Evolutionary conservation across 2,888 invertebrate genomes (phyloP), one percentile per base, ranked within the genome.

Genomic region (Diadegma fenestrale): DNA sequence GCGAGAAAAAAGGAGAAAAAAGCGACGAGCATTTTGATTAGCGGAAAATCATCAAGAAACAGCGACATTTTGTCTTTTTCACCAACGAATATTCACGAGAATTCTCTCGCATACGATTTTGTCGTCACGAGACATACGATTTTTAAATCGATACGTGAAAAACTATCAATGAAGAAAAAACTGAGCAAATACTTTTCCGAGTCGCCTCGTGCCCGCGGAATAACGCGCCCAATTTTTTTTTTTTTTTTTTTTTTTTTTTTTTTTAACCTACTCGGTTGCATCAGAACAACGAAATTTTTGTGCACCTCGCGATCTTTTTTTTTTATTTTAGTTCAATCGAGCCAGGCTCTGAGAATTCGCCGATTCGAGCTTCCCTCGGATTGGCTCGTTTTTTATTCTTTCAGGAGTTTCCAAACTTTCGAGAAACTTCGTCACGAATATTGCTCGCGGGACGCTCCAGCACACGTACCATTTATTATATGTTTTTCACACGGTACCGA

Each of bases 401-500:
- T 19, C 8, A 63, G 22, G 19, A 26, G 61, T 14, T 58, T 1
- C 14, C 26, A 58, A 14, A 58, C 14, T 26, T 14, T 14, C 14
- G 12, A 26, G 5, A 51, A 58, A 51, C 2, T 19, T 33, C n/a
- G 43, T 17, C 54, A 72, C 10, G 17, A 30, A 71, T 54, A 71
- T 71, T 66, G 43, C 19, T 43, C 54, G 45, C 54, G 45, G 58
- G 69, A 58, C 75, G 58, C 61, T 88, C 84, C 73, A 85, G 41
- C 71, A 26, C 6, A 58, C 54, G 84, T 88, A 88, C 85, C 85
- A 82, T 81, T 71, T 85, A 76, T 84, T 76, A 87, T 87, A 86
- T 87, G 85, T 86, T 87, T 86, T 64, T 82, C 78, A 82, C 80
- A 71, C 68, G 84, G 85, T 86, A 85, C 78, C 54, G 72, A 86